Percentiles rank a stretch among this genome's conserved stretches.
phyloP scores from a whole-genome alignment of 2,113 vertebrate genomes.

The Aspiorhynchus laticeps region DNA sequence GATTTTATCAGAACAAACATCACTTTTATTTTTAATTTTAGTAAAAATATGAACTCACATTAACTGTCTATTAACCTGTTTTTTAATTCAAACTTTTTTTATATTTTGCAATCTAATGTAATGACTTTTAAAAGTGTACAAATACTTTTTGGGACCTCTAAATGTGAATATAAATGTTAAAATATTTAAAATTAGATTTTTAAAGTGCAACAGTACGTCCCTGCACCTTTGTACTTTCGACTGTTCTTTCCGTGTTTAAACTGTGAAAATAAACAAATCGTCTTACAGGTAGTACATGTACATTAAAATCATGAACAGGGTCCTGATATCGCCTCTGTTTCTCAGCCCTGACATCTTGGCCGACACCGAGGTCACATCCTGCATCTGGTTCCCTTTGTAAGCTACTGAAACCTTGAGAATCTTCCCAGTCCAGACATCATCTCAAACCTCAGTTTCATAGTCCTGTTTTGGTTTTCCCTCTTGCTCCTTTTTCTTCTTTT shows the following conservation, averaged over 20 bases:
- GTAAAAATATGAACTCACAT: neutral
- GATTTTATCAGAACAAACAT: neutral
- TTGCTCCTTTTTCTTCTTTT: slow-evolving; percentile 73
- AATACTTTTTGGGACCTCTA: neutral
- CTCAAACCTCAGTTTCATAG: slow-evolving; percentile 76
- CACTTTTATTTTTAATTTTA: neutral
- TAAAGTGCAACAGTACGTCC: slow-evolving; percentile 15
- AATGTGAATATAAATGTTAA: neutral
- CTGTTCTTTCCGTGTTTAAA: neutral
- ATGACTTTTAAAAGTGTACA: neutral
- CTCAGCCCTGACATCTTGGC: slow-evolving; percentile 41
- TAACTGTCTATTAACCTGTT: neutral
- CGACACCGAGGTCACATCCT: neutral
- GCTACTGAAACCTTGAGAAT: slow-evolving; percentile 18
- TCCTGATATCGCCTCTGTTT: slow-evolving; percentile 19
- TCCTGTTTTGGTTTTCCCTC: slow-evolving; percentile 73
- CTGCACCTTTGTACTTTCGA: neutral
- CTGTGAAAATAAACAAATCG: neutral
- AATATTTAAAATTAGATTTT: neutral
- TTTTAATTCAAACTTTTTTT: neutral
- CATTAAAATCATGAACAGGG: slow-evolving; percentile 17
- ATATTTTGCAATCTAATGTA: neutral
- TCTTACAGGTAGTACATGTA: neutral
- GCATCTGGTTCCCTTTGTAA: slow-evolving; percentile 23
- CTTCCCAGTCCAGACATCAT: slow-evolving; percentile 36